Percentiles rank a stretch among this genome's conserved stretches.
Conservation (phyloP, 2,113 vertebrate species). For the Otolemur garnettii region DNA sequence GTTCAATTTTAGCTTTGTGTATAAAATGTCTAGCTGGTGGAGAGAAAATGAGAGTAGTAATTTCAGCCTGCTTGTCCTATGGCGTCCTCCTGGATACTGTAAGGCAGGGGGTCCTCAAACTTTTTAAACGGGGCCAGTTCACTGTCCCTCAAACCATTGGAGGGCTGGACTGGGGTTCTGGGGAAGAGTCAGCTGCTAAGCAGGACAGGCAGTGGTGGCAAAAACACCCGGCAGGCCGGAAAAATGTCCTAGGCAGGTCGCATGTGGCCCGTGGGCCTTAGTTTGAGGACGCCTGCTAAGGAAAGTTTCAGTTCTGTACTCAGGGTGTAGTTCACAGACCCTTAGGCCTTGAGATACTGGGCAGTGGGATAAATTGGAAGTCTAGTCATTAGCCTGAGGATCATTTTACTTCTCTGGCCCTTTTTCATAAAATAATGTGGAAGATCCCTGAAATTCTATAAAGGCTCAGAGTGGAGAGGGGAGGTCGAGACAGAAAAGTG, state of each 20-base stretch:
- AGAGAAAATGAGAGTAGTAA: not conserved
- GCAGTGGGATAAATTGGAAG: not conserved
- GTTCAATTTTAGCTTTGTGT: conserved; percentile 39
- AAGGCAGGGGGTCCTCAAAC: not conserved
- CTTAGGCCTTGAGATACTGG: not conserved
- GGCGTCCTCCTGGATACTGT: not conserved
- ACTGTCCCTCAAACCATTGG: too few relatives aligned
- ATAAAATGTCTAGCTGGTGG: conserved; percentile 37
- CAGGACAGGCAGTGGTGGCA: too few relatives aligned
- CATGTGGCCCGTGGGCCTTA: too few relatives aligned
- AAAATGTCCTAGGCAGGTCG: too few relatives aligned
- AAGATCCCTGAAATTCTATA: not conserved
- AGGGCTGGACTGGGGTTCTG: too few relatives aligned
- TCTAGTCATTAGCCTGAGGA: not conserved
- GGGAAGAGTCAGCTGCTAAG: too few relatives aligned
- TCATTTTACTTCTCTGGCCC: not conserved
- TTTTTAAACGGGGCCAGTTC: too few relatives aligned
- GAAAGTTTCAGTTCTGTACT: conserved; percentile 41
- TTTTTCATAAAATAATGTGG: conserved; percentile 37
- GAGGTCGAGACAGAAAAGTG: not conserved
- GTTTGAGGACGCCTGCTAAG: not conserved
- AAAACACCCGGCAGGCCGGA: too few relatives aligned
- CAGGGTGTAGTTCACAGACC: not conserved
- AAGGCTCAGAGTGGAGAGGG: not conserved
- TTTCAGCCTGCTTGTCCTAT: not conserved